Conservation (phyloP, 2,888 invertebrate genomes). For the Pristionchus maxplancki region DNA sequence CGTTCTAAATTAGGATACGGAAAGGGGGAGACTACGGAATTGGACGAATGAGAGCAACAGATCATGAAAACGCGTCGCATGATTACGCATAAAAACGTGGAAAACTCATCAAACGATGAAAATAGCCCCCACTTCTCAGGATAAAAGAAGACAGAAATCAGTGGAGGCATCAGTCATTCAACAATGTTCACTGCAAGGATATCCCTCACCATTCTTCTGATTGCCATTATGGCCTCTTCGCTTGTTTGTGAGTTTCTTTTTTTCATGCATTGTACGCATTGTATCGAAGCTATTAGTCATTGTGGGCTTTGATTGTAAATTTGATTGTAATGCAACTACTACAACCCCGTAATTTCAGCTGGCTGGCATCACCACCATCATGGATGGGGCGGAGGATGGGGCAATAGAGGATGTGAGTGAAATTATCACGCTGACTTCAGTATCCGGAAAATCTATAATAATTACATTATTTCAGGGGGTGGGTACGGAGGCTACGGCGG, state of each 20-base stretch:
- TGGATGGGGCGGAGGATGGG: neutral
- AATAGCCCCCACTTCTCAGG: neutral
- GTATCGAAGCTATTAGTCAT: neutral
- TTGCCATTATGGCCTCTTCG: neutral
- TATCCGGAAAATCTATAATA: neutral
- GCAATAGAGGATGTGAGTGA: neutral
- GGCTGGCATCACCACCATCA: neutral
- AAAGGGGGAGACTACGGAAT: neutral
- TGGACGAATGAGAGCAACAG: neutral
- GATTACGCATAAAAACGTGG: neutral
- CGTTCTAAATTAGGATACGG: neutral
- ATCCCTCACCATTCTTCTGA: neutral
- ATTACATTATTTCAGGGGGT: neutral
- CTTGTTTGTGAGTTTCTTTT: neutral
- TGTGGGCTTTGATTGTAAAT: neutral
- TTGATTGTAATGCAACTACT: neutral
- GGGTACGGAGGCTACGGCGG: neutral
- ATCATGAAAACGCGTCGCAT: neutral
- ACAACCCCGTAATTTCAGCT: neutral
- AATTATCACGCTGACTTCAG: too few species aligned
- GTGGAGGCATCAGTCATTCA: neutral
- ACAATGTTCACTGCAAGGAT: neutral
- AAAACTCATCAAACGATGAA: neutral
- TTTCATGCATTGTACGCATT: neutral
- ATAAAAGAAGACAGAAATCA: neutral